These are phyloP conservation scores for Sisyra nigra DNA, from an alignment of 2,888 invertebrate genomes.

Conservation along the genomic window DNA sequence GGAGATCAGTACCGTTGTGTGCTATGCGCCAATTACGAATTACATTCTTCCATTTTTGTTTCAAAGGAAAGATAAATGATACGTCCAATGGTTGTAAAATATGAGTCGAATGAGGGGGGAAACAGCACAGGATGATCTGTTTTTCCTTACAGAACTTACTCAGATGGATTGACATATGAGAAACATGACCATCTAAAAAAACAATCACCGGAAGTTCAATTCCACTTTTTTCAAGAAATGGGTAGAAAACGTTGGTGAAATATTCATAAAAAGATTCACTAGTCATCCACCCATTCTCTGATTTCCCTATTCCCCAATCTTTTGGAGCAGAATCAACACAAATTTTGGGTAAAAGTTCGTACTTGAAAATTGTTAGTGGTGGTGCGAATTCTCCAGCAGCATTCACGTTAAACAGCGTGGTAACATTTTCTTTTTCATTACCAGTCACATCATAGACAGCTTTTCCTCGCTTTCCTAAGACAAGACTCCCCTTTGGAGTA, in stretches of 20 bases:
- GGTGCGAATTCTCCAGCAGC: too few relatives aligned
- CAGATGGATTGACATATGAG: background rate
- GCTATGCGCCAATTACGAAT: background rate
- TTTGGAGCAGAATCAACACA: background rate
- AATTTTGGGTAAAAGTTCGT: background rate
- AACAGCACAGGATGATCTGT: background rate
- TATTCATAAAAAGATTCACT: conserved; percentile 4
- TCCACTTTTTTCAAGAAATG: background rate
- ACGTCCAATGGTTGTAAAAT: background rate
- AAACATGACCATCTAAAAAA: background rate
- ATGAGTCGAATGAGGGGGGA: conserved; percentile 1
- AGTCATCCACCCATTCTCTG: conserved; percentile 2
- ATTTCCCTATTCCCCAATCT: conserved; percentile 1
- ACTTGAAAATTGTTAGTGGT: too few relatives aligned
- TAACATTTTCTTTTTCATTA: too few relatives aligned
- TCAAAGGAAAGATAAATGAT: background rate
- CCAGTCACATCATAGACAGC: too few relatives aligned
- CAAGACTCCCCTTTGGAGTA: too few relatives aligned
- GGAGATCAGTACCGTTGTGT: background rate
- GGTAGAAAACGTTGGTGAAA: conserved; percentile 1
- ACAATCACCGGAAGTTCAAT: background rate
- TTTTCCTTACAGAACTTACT: background rate
- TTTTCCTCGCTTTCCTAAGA: too few relatives aligned
- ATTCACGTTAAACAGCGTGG: too few relatives aligned
- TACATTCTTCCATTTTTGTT: background rate